Percentiles rank a stretch among this genome's conserved stretches.
Evolutionary conservation across 2,797 vertebrate genomes (phyloP).

Genomic region (Sciurus carolinensis): DNA sequence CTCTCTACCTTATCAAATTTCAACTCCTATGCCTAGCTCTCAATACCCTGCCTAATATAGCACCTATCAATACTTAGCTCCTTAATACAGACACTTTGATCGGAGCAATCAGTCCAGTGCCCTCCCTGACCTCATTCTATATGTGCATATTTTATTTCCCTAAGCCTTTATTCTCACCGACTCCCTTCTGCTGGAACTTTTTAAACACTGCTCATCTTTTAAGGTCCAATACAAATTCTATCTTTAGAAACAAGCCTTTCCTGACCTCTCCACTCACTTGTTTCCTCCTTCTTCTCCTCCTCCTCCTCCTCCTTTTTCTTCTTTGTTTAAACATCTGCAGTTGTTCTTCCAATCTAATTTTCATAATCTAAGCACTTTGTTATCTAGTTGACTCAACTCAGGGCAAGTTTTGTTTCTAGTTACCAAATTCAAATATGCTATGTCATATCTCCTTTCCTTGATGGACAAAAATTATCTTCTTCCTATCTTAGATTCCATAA

Average conservation of each 20-base stretch:
- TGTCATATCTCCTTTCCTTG: slow-evolving; percentile 29
- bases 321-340: slow-evolving; percentile 40
- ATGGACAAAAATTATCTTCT: slow-evolving; percentile 44
- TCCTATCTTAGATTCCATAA: slow-evolving; percentile 22
- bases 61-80: background rate
- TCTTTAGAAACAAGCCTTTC: slow-evolving; percentile 49
- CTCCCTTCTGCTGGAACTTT: background rate
- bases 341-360: slow-evolving; percentile 62
- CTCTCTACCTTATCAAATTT: background rate
- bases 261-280: background rate
- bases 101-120: background rate
- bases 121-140: background rate
- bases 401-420: slow-evolving; percentile 11
- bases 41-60: background rate
- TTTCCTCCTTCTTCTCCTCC: background rate
- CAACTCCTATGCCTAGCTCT: background rate
- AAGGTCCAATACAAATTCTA: slow-evolving; percentile 22
- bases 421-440: slow-evolving; percentile 14
- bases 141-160: background rate
- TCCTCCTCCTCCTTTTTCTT: background rate
- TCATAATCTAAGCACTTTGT: slow-evolving; percentile 55
- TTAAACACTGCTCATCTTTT: slow-evolving; percentile 43
- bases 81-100: background rate
- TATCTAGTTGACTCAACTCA: slow-evolving; percentile 26
- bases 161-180: slow-evolving; percentile 37